Conservation (phyloP, 2,797 vertebrate genomes). For the Danio aesculapii region DNA sequence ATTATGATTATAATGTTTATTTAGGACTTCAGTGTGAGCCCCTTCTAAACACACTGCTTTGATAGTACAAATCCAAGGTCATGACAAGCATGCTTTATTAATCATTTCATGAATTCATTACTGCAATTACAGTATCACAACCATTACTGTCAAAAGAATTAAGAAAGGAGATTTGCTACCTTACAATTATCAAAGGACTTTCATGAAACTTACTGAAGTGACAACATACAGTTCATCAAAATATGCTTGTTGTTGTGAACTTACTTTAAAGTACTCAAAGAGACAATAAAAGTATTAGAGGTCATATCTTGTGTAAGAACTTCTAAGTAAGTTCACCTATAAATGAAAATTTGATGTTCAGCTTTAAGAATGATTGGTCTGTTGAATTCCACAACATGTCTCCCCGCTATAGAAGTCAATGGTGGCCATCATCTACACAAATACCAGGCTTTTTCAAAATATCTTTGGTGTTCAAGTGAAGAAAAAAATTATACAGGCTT, state of each 20-base stretch:
- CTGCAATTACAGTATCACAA: not conserved
- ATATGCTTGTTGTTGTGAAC: not conserved
- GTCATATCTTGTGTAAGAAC: no score
- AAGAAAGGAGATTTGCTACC: not conserved
- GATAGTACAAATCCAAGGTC: not conserved
- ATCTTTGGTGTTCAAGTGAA: no score
- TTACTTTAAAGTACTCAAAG: no score
- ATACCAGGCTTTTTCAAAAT: no score
- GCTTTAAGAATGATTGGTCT: no score
- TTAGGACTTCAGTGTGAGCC: not conserved
- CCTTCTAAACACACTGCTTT: not conserved
- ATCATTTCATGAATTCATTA: not conserved
- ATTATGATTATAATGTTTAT: constrained; percentile 10
- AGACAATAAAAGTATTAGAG: not conserved
- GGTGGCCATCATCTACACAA: no score
- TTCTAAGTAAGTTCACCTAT: no score
- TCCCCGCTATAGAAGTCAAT: no score
- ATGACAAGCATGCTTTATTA: not conserved
- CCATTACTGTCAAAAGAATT: not conserved
- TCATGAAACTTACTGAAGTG: not conserved
- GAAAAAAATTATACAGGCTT: no score
- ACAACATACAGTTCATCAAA: not conserved
- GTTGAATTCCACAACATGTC: no score
- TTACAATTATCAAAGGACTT: not conserved
- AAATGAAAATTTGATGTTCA: no score